Conservation (phyloP, 30 jellyfish, hydroid and myxozoan species). For the Hydractinia echinata region DNA sequence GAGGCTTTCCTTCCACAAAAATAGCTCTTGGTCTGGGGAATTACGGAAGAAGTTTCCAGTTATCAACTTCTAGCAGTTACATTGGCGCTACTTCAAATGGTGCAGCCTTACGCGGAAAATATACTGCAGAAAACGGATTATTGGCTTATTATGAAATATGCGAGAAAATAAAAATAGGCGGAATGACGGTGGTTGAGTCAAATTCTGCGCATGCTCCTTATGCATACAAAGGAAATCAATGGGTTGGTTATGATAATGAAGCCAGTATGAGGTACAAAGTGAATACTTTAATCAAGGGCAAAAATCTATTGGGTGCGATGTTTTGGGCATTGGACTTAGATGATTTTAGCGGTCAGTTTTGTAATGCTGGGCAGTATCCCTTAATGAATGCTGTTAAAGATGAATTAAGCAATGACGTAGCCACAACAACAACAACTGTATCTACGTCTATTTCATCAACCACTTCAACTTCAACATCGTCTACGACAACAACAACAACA, state of each 20-base stretch:
- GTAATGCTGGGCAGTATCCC: constrained; percentile 75
- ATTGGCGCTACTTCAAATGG: constrained; percentile 65
- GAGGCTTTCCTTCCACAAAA: constrained; percentile 69
- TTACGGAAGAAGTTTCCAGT: constrained; percentile 68
- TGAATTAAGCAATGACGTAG: constrained; percentile 41
- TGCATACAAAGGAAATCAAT: constrained; percentile 60
- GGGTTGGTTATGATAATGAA: constrained; percentile 73
- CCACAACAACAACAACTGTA: constrained; percentile 36
- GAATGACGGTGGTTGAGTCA: constrained; percentile 53
- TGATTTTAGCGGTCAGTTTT: constrained; percentile 68
- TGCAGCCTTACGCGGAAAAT: constrained; percentile 56
- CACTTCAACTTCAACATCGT: background rate
- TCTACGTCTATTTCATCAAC: constrained; percentile 36
- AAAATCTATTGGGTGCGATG: constrained; percentile 70
- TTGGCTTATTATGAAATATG: constrained; percentile 76
- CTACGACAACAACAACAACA: constrained; percentile 9
- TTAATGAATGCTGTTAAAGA: constrained; percentile 74
- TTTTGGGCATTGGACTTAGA: constrained; percentile 82
- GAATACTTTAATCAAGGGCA: constrained; percentile 41
- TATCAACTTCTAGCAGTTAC: constrained; percentile 42
- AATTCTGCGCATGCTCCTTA: constrained; percentile 65
- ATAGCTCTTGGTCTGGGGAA: constrained; percentile 80
- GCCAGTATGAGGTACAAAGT: constrained; percentile 53
- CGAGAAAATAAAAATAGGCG: constrained; percentile 26
- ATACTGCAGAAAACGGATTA: constrained; percentile 74